Evolutionary conservation across 1,140 invertebrate genomes (phyloP).

Genomic region (Orius insidiosus): DNA sequence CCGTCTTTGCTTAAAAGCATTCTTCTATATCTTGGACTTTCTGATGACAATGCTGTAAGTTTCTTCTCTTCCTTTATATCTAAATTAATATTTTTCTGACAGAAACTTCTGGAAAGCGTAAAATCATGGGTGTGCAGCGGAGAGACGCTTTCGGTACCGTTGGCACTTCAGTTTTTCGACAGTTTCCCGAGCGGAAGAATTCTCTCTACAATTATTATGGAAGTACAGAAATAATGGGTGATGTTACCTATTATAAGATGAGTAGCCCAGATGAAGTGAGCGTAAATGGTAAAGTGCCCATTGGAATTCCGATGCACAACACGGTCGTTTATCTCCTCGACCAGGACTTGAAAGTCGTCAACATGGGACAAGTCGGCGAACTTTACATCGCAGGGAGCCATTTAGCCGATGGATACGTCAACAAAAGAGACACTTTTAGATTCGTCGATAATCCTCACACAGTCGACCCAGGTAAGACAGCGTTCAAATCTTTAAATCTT

Average conservation of each 20-base stretch:
- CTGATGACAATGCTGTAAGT: slow-evolving; percentile 19
- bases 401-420: slow-evolving; percentile 61
- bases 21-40: slow-evolving; percentile 42
- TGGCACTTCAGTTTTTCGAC: slow-evolving; percentile 54
- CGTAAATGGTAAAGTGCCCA: slow-evolving; percentile 50
- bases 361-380: slow-evolving; percentile 54
- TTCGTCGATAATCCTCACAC: slow-evolving; percentile 55
- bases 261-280: slow-evolving; percentile 34
- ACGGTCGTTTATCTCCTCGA: slow-evolving; percentile 62
- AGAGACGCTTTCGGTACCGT: slow-evolving; percentile 45
- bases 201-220: slow-evolving; percentile 73
- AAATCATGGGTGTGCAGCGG: slow-evolving; percentile 70
- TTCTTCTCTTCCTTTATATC: not conserved
- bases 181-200: slow-evolving; percentile 34
- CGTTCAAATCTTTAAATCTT: not conserved
- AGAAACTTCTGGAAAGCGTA: slow-evolving; percentile 23
- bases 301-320: slow-evolving; percentile 58
- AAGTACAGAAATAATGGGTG: slow-evolving; percentile 73
- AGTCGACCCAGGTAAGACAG: slow-evolving; percentile 37
- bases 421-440: slow-evolving; percentile 45
- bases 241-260: slow-evolving; percentile 50
- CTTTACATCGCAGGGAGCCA: slow-evolving; percentile 60
- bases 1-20: slow-evolving; percentile 64
- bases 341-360: slow-evolving; percentile 43
- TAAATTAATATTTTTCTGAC: slow-evolving; percentile 1